Evolutionary conservation across 2,797 vertebrate species (phyloP).

Genomic region (Catamblyrhynchus diadema): DNA sequence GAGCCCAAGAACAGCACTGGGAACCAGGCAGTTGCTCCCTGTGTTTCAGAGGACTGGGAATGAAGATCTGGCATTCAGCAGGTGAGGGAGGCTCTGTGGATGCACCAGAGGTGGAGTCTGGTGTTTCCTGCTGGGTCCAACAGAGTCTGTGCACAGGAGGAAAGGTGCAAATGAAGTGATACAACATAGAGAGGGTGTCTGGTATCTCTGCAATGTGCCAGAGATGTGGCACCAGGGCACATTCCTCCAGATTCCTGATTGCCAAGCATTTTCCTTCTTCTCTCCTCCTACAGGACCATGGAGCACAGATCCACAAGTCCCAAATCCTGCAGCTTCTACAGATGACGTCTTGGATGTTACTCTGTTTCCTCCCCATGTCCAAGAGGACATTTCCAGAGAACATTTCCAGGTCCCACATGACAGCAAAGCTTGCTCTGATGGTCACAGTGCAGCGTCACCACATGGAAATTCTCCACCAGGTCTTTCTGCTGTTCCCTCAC

Average conservation of each 20-base stretch:
- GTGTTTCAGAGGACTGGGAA: not conserved
- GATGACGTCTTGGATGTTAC: not conserved
- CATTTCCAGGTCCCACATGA: not conserved
- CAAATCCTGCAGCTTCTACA: not conserved
- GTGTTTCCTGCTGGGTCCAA: not conserved
- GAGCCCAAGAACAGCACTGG: not conserved
- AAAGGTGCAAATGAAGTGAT: not conserved
- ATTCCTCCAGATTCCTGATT: not conserved
- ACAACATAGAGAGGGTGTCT: not conserved
- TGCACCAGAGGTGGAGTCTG: not conserved
- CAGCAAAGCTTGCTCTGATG: not conserved
- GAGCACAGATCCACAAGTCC: not conserved
- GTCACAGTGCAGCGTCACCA: not conserved
- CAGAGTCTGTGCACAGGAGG: not conserved
- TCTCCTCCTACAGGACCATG: not conserved
- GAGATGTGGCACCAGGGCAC: not conserved
- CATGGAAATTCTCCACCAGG: not conserved
- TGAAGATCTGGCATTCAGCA: rapidly evolving
- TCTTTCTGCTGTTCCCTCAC: not conserved
- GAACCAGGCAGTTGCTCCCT: not conserved
- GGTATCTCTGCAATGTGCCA: not conserved
- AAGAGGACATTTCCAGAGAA: not conserved
- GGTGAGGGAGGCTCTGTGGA: not conserved
- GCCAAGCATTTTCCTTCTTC: not conserved
- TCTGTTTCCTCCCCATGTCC: not conserved